phyloP scores from a whole-genome alignment of 1,140 invertebrate species.

The Araneus ventricosus region DNA sequence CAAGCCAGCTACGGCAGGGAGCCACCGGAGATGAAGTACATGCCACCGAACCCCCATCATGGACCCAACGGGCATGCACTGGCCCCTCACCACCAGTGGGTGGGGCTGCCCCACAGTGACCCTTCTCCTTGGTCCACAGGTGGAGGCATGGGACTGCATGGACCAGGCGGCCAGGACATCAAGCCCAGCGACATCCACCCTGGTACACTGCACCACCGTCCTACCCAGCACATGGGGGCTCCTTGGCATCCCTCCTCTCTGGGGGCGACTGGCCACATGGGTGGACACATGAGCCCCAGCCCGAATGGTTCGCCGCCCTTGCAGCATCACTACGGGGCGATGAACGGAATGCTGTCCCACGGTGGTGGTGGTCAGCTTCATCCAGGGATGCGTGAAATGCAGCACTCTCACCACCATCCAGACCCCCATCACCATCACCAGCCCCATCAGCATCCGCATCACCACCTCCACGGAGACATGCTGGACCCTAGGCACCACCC shows the following conservation, averaged over 20 bases:
- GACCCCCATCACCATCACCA: constrained; percentile 83
- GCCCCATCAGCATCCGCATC: constrained; percentile 81
- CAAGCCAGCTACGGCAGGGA: constrained; percentile 85
- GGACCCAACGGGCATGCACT: constrained; percentile 86
- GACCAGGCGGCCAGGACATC: constrained; percentile 77
- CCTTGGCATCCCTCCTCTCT: constrained; percentile 76
- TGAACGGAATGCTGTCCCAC: constrained; percentile 76
- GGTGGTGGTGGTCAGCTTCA: constrained; percentile 82
- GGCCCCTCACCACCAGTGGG: constrained; percentile 84
- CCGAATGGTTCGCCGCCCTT: constrained; percentile 77
- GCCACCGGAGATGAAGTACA: constrained; percentile 95
- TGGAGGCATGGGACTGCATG: constrained; percentile 76
- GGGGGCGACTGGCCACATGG: constrained; percentile 82
- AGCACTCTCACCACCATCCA: constrained; percentile 85
- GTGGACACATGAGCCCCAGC: constrained; percentile 75
- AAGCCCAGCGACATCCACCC: constrained; percentile 79
- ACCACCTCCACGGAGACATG: constrained; percentile 85
- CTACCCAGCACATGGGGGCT: constrained; percentile 76
- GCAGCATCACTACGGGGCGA: constrained; percentile 80
- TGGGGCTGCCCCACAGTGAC: constrained; percentile 85
- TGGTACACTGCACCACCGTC: constrained; percentile 83
- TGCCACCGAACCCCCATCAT: constrained; percentile 88
- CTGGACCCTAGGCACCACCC: constrained; percentile 76
- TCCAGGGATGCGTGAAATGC: constrained; percentile 84
- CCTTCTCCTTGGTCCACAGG: constrained; percentile 85